Evolutionary conservation across 2,797 vertebrate genomes (phyloP), one percentile per base, ranked within the genome.

Genomic region (Falco berigora): DNA sequence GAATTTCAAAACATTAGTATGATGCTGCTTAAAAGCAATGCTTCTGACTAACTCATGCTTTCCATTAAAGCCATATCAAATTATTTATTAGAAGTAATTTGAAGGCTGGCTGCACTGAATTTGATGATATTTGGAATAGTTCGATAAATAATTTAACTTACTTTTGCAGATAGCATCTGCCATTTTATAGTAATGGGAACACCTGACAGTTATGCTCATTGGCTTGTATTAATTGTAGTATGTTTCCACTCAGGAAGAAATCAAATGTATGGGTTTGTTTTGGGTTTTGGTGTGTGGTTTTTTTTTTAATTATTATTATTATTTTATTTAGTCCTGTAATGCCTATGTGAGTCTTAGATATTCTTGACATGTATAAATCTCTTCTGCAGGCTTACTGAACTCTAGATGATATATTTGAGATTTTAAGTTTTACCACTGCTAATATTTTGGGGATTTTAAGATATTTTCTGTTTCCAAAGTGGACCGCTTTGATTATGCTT

Each of bases 121-220:
- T 95, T 91, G 53, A 55, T 74, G 74, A 94, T 92, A 96, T 90
- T 93, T 96, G 81, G 52, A 79, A 85, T 83, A 1, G 4, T 92
- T 92, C 87, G 72, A 92, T 95, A 91, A 93, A 93, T 95, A 83
- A 93, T 95, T 94, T 85, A 94, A 77, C 46, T 56, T 82, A 32
- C 3, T 52, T 90, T 85, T 89, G 38, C 77, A 92, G 61, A 86
- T 61, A 68, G 42, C 92, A 92, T 77, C 80, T 95, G 86, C 49
- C 67, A 82, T 91, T 94, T 92, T 72, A n/a, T 71, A 86, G 46
- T 76, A 83, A 77, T 46, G 14, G 53, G n/a, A 90, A 61, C 63
- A 82, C 56, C 44, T 92, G 84, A 76, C 3, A 3, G 28, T 83
- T 76, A 61, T 7, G 50, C 40, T 85, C 2, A 49, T 56, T 46